A percentile compares a stretch with the other conserved stretches of the same genome.
These are phyloP conservation scores for Diachasma alloeum DNA, from an alignment of 1,140 invertebrate genomes.

Conservation along the genomic window DNA sequence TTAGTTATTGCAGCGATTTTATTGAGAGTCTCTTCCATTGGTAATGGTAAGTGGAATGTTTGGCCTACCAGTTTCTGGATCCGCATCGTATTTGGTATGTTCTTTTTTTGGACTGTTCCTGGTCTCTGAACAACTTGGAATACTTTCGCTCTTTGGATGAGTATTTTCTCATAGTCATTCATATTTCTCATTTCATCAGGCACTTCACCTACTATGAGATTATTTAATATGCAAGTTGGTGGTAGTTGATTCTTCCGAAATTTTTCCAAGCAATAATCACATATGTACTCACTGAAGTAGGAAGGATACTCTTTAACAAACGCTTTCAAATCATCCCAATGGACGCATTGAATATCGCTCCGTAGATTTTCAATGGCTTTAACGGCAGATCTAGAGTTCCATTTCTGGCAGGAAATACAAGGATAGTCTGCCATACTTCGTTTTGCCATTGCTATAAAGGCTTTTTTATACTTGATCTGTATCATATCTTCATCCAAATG, in stretches of 20 bases:
- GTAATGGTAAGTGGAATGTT: too few species aligned
- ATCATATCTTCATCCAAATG: too few species aligned
- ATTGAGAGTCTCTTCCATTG: too few species aligned
- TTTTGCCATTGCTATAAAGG: constrained; percentile 12
- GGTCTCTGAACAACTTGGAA: too few species aligned
- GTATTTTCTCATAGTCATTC: too few species aligned
- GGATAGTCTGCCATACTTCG: background rate
- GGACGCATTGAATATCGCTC: background rate
- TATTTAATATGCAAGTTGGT: background rate
- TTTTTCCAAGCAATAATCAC: constrained; percentile 6
- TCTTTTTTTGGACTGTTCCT: too few species aligned
- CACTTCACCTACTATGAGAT: background rate
- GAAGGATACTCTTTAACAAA: constrained; percentile 16
- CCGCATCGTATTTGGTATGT: too few species aligned
- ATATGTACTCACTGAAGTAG: constrained; percentile 31
- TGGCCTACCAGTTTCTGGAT: too few species aligned
- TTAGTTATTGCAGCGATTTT: background rate
- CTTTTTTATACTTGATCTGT: background rate
- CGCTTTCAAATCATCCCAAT: constrained; percentile 5
- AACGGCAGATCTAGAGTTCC: background rate
- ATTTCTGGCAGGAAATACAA: constrained; percentile 24
- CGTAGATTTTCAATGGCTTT: background rate
- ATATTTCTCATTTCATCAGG: background rate
- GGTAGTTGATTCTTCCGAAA: background rate
- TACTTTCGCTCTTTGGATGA: too few species aligned